These are phyloP conservation scores for Lasioglossum morio DNA, from an alignment of 2,888 invertebrate genomes.

Conservation along the genomic window DNA sequence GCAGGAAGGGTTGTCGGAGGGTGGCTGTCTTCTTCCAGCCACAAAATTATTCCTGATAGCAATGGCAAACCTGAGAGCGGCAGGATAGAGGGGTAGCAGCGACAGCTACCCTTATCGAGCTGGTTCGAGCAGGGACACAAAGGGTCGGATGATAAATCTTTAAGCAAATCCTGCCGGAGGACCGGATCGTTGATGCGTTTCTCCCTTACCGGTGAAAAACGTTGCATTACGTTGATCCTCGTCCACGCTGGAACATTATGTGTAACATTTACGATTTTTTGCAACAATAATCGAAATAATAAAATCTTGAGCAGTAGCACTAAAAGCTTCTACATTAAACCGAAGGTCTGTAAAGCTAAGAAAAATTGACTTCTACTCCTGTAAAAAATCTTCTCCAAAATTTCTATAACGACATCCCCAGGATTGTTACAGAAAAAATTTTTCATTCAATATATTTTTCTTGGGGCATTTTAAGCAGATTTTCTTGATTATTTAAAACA, in stretches of 20 bases:
- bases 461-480: too few relatives aligned
- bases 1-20: background rate
- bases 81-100: conserved; percentile 25
- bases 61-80: conserved; percentile 25
- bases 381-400: too few relatives aligned
- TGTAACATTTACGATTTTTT: background rate
- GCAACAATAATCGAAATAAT: too few relatives aligned
- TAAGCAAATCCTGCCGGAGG: conserved; percentile 51
- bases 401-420: too few relatives aligned
- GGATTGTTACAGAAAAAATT: too few relatives aligned
- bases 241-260: background rate
- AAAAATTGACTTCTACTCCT: background rate
- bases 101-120: conserved; percentile 35
- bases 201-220: background rate
- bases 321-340: background rate
- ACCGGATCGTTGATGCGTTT: background rate
- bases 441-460: too few relatives aligned
- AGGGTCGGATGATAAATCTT: conserved; percentile 64
- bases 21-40: conserved; percentile 11
- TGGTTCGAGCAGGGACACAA: conserved; percentile 23
- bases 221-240: background rate
- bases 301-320: too few relatives aligned
- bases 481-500: too few relatives aligned
- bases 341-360: background rate
- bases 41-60: conserved; percentile 50